Evolutionary conservation across 2,113 vertebrate species (phyloP).

Genomic region (Saguinus imperator): DNA sequence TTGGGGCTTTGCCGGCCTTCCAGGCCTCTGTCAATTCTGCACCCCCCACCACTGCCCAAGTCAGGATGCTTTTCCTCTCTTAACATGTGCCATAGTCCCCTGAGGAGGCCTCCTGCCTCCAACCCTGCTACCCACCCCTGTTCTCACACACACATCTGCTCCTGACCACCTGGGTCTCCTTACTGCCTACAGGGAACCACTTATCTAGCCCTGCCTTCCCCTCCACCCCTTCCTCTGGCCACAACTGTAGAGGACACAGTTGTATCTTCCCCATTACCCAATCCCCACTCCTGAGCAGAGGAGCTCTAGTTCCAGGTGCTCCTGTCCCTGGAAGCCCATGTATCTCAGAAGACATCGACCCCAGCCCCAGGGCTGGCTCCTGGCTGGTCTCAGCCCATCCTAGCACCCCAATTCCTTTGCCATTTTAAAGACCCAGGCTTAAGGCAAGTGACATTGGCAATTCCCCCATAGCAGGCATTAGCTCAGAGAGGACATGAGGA

Average conservation of each 20-base stretch:
- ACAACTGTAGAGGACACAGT: not conserved
- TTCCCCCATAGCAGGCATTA: fast-evolving
- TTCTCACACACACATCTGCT: not conserved
- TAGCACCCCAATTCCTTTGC: not conserved
- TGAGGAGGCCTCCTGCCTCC: not conserved
- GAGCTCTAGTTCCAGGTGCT: not conserved
- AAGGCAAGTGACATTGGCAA: not conserved
- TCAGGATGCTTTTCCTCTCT: not conserved
- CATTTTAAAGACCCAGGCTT: not conserved
- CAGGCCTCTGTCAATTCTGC: not conserved
- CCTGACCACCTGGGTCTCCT: not conserved
- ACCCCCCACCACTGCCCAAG: not conserved
- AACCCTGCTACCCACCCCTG: not conserved
- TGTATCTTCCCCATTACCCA: not conserved
- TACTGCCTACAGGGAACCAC: not conserved
- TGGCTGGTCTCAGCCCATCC: not conserved
- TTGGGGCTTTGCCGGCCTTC: not conserved
- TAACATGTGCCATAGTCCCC: not conserved
- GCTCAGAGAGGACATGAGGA: not conserved
- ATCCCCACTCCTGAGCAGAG: not conserved
- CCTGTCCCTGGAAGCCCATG: not conserved
- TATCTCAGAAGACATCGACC: not conserved
- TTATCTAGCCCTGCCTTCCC: not conserved
- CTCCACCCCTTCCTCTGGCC: not conserved
- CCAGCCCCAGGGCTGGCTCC: not conserved